Percentiles rank a stretch among this genome's conserved stretches.
Evolutionary conservation across 2,113 vertebrate species (phyloP).

Genomic region (Megalops atlanticus): DNA sequence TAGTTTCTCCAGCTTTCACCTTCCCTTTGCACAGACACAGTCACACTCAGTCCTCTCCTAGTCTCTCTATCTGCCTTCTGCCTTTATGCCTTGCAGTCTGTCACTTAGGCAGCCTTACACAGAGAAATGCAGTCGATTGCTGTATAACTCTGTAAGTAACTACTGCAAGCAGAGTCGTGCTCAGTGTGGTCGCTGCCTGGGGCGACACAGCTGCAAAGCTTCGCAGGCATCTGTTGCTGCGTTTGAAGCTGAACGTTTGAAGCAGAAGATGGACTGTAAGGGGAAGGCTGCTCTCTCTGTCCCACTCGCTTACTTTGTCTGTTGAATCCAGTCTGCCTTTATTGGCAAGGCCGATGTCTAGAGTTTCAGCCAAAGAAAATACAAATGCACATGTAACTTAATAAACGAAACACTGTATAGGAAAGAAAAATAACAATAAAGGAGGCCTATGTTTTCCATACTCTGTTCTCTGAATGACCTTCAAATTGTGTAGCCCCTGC

Average conservation of each 20-base stretch:
- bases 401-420: constrained; percentile 26
- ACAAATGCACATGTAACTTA: constrained; percentile 41
- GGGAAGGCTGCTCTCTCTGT: constrained; percentile 26
- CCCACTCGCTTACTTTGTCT: constrained; percentile 38
- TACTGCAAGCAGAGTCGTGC: background rate
- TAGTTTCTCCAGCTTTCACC: constrained; percentile 38
- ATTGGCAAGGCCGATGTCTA: constrained; percentile 41
- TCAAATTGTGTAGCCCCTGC: constrained; percentile 22
- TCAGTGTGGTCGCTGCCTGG: constrained; percentile 9
- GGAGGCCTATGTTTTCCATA: background rate
- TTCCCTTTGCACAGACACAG: background rate
- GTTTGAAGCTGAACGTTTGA: constrained; percentile 31
- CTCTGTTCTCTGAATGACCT: constrained; percentile 25
- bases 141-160: background rate
- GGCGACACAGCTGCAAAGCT: background rate
- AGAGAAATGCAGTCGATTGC: background rate
- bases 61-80: constrained; percentile 24
- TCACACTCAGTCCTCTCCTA: background rate
- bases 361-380: constrained; percentile 47
- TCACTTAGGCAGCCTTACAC: background rate
- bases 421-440: constrained; percentile 31
- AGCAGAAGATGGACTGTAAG: constrained; percentile 27
- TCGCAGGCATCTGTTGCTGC: constrained; percentile 14
- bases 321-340: constrained; percentile 38
- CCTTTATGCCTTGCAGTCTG: background rate